phyloP scores from a whole-genome alignment of 2,113 vertebrate genomes.

The Oenanthe oenanthe region DNA sequence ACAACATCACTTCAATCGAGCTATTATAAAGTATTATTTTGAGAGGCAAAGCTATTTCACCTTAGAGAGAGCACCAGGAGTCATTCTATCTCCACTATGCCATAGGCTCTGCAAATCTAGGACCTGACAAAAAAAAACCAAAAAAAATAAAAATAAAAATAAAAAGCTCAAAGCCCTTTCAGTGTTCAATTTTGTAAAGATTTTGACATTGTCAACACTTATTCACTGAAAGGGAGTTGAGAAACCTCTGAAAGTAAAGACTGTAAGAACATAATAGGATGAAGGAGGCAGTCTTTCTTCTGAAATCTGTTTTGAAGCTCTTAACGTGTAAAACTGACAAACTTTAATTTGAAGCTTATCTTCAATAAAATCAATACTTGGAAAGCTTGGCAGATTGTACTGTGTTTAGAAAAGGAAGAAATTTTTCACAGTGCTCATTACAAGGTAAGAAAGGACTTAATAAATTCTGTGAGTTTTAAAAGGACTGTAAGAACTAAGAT shows the following conservation, averaged over 20 bases:
- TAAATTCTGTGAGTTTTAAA: slow-evolving; percentile 11
- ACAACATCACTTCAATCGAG: background rate
- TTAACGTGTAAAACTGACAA: background rate
- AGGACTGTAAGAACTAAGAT: background rate
- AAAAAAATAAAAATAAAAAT: background rate
- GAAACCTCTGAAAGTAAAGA: background rate
- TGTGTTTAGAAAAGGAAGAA: background rate
- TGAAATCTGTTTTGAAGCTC: background rate
- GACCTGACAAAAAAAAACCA: background rate
- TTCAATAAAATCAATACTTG: slow-evolving; percentile 39
- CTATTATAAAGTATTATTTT: background rate
- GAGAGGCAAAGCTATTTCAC: background rate
- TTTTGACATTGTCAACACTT: background rate
- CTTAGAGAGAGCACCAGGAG: background rate
- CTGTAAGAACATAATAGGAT: background rate
- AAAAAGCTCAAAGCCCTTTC: background rate
- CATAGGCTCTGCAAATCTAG: background rate
- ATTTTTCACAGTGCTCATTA: background rate
- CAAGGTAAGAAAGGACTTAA: background rate
- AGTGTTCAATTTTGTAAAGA: background rate
- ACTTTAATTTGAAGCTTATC: slow-evolving; percentile 17
- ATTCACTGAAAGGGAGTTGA: background rate
- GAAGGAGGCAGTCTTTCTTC: background rate
- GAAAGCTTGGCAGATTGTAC: background rate
- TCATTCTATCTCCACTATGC: background rate